Evolutionary conservation across 2,888 invertebrate species (phyloP), one percentile per base, ranked within the genome.

Genomic region (Latrodectus hesperus): DNA sequence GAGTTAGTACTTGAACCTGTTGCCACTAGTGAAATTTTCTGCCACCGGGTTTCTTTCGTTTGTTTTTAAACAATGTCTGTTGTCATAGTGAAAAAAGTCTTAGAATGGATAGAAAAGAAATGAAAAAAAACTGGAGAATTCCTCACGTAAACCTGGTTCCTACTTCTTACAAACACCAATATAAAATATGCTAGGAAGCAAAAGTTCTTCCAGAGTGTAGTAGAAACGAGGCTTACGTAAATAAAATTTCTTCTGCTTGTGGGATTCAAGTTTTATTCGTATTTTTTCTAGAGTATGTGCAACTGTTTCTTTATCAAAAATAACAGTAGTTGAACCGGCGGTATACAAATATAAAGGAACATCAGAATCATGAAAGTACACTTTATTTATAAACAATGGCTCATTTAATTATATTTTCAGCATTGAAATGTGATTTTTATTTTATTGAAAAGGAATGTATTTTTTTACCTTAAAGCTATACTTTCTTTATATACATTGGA

Each of bases 211-310:
- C 67, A n/a, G 22, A 52, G 51, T 53, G 72, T 53, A 80, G 72
- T 65, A 80, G 60, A 80, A 73, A 73, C 52, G 65, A 60, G 11
- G 52, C 52, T 65, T 72, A 72, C 11, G 65, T 65, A 80, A 80
- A 80, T 72, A 72, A 26, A 80, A 72, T 80, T 80, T 80, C 49
- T 70, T 70, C 49, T 70, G 70, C 49, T 70, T 70, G n/a, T 60
- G 60, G 60, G 60, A 60, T 60, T 60, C 14, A 60, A 60, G 12
- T 60, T 60, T 60, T 60, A 60, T 60, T 60, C 10, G n/a, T 12
- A n/a, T 12, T 60, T 11, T 55, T 55, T 2, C 55, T 55, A 55
- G 12, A 60, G n/a, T 60, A n/a, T 0, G 10, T 12, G 12, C 10
- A 16, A 60, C 60, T 60, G 0, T 60, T 60, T 60, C 60, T 16